A percentile compares a stretch with the other conserved stretches of the same genome.
Evolutionary conservation across 1,140 invertebrate species (phyloP).

Genomic region (Temnothorax curvispinosus): DNA sequence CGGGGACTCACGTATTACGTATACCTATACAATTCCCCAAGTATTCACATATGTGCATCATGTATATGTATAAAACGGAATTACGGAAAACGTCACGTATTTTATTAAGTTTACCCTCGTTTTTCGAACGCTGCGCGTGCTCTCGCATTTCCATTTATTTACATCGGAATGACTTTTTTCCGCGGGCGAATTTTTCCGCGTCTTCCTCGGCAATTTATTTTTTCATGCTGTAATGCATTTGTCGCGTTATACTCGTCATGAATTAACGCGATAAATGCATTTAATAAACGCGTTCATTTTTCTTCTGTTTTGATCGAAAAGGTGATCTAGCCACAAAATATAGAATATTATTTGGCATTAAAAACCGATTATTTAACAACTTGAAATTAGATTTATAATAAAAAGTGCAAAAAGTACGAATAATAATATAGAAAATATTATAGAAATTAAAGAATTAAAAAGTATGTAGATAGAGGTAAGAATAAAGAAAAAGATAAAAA

Average conservation of each 20-base stretch:
- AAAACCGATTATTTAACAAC: not conserved
- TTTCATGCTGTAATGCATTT: not conserved
- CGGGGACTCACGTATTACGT: not conserved
- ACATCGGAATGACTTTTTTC: constrained; percentile 29
- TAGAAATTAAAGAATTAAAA: not conserved
- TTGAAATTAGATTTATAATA: not conserved
- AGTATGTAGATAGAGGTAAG: not conserved
- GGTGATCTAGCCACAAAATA: not conserved
- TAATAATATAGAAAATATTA: not conserved
- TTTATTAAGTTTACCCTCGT: constrained; percentile 29
- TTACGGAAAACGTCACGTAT: constrained; percentile 39
- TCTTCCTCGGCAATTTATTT: not conserved
- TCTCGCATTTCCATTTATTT: constrained; percentile 51
- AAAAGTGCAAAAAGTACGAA: not conserved
- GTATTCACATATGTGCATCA: not conserved
- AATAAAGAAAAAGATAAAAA: not conserved
- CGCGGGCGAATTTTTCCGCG: not conserved
- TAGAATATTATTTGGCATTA: not conserved
- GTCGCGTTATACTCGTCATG: not conserved
- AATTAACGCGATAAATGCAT: not conserved
- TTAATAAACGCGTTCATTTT: not conserved
- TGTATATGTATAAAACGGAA: not conserved
- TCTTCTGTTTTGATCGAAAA: not conserved
- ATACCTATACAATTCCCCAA: too few species aligned
- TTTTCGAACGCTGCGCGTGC: not conserved